Conservation (phyloP, 2,888 invertebrate genomes). For the Ferdinandea cuprea region DNA sequence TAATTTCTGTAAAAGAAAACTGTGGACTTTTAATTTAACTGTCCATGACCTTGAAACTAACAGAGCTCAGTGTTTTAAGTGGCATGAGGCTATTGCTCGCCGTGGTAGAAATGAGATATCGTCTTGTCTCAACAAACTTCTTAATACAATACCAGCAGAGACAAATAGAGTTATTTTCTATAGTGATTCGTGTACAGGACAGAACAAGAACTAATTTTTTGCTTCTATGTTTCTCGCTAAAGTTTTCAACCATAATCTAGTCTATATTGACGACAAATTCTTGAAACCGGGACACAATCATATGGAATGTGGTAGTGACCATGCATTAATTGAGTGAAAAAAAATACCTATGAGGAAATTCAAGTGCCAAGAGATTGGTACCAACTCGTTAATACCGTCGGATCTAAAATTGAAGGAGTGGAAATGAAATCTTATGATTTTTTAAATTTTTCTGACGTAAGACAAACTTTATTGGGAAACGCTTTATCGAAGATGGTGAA, state of each 20-base stretch:
- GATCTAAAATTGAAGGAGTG: conserved; percentile 12
- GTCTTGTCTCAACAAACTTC: conserved; percentile 48
- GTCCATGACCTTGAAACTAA: conserved; percentile 54
- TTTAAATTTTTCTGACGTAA: neutral
- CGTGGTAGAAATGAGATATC: conserved; percentile 71
- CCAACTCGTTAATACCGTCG: conserved; percentile 12
- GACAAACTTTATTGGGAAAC: neutral
- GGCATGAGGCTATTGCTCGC: conserved; percentile 67
- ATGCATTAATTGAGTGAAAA: conserved; percentile 53
- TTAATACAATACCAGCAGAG: too few relatives aligned
- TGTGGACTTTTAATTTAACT: conserved; percentile 48
- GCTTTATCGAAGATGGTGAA: too few relatives aligned
- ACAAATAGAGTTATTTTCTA: too few relatives aligned
- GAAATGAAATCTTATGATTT: conserved; percentile 1
- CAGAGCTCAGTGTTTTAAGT: conserved; percentile 62
- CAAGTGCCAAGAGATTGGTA: conserved; percentile 56
- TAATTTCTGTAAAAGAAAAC: neutral
- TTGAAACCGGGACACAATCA: conserved; percentile 59
- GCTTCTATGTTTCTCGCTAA: conserved; percentile 48
- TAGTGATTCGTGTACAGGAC: too few relatives aligned
- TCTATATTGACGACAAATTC: too few relatives aligned
- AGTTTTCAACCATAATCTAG: conserved; percentile 35
- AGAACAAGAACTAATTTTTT: neutral
- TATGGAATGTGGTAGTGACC: conserved; percentile 67
- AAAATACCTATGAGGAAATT: conserved; percentile 47